Conservation (phyloP, 2,113 vertebrate species). For the Apaloderma vittatum region DNA sequence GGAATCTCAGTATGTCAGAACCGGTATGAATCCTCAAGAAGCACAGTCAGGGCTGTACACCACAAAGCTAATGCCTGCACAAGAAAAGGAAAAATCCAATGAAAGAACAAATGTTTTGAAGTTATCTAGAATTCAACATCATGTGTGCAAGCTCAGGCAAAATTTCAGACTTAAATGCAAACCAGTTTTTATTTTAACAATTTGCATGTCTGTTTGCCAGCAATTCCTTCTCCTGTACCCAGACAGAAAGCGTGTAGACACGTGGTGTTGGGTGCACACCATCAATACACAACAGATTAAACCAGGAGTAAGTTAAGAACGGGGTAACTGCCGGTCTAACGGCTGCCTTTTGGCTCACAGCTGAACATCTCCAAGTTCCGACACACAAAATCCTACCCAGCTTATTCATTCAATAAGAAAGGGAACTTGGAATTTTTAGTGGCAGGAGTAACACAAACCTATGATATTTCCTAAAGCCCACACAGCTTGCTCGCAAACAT, state of each 20-base stretch:
- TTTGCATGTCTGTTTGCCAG: neutral
- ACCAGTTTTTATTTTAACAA: neutral
- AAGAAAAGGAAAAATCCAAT: neutral
- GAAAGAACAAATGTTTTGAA: neutral
- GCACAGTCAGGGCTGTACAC: neutral
- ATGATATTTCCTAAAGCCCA: conserved; percentile 99
- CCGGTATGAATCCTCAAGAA: neutral
- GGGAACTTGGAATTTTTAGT: neutral
- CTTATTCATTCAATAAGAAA: neutral
- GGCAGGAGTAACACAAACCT: conserved; percentile 81
- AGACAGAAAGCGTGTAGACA: neutral
- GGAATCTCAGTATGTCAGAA: neutral
- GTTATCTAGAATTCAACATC: neutral
- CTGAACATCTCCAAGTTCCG: neutral
- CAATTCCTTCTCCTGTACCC: neutral
- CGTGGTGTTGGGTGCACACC: neutral
- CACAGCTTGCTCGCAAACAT: conserved; percentile 97
- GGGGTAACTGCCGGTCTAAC: neutral
- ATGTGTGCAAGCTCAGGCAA: fast-evolving
- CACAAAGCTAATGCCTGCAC: neutral
- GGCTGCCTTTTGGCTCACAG: neutral
- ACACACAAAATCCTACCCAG: neutral
- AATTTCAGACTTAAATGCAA: neutral
- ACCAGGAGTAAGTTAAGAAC: neutral
- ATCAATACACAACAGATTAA: fast-evolving